Evolutionary conservation across 2,797 vertebrate species (phyloP), one percentile per base, ranked within the genome.

Genomic region (Rousettus madagascariensis): DNA sequence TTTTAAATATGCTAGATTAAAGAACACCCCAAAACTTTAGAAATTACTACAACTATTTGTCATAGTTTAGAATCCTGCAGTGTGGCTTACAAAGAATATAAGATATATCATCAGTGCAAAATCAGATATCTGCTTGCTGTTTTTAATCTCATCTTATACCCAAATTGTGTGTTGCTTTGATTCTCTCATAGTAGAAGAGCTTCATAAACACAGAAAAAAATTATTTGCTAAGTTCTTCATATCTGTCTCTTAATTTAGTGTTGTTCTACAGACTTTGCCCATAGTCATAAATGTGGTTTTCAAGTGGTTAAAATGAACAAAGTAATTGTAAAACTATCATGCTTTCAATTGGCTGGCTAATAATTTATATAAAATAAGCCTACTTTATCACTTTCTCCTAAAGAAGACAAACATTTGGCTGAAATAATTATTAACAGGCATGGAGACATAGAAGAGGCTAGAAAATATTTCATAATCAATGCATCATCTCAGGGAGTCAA

Each of bases 131-230:
- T 8, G 20, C 6, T 80, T 66, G 82, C 75, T n/a, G 22, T 66
- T 79, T 86, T 9, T 33, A 61, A 33, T 79, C 38, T 80, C 71
- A 36, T 59, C 57, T 74, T 83, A 1, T 4, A 59, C n/a, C 41
- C 20, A 83, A 90, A 89, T 8, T 43, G 10, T 63, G 51, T 83
- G 41, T 59, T 26, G 46, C 26, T 91, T 86, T 68, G 51, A 61
- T n/a, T 82, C 30, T 55, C 82, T 61, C 33, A 46, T 69, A 53
- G 30, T 17, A 63, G 28, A 89, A 78, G 49, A 55, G 19, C 13
- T 89, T 95, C 41, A 86, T 68, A 93, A 89, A 89, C n/a, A 38
- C 33, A 75, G 93, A 94, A 93, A 16, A 49, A 94, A 72, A 41
- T 85, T 26, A 74, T 57, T 59, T 91, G 28, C 17, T 84, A 53